These are phyloP conservation scores for Tinamus guttatus DNA, from an alignment of 2,113 vertebrate species.

Conservation along the genomic window DNA sequence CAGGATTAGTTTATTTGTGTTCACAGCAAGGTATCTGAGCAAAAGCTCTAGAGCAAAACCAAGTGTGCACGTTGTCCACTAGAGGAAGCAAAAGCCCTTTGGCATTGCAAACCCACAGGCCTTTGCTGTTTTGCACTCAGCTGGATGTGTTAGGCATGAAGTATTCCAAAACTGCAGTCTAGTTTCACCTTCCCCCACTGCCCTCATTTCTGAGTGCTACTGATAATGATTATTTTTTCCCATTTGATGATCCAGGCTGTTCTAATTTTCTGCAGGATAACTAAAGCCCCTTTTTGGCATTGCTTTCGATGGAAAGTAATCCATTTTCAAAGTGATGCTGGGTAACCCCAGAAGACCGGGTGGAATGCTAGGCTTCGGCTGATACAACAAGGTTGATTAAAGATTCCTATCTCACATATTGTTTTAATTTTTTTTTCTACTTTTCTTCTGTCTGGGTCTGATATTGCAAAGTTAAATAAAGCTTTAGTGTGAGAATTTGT, in stretches of 20 bases:
- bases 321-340: conserved; percentile 68
- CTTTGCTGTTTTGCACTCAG: neutral
- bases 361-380: conserved; percentile 34
- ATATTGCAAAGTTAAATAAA: neutral
- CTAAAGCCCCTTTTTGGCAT: conserved; percentile 51
- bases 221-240: conserved; percentile 24
- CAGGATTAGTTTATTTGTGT: neutral
- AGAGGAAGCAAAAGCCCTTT: neutral
- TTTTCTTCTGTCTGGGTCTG: conserved; percentile 56
- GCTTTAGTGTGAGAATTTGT: neutral
- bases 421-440: conserved; percentile 48
- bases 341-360: conserved; percentile 57
- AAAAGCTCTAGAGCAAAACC: neutral
- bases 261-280: conserved; percentile 47
- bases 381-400: conserved; percentile 41
- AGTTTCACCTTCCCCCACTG: neutral
- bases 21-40: neutral
- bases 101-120: neutral
- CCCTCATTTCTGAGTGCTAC: neutral
- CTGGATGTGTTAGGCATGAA: neutral
- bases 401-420: conserved; percentile 72
- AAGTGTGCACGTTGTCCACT: neutral
- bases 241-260: conserved; percentile 52
- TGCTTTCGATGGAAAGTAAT: conserved; percentile 70
- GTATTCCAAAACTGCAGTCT: neutral